phyloP scores from a whole-genome alignment of 2,113 vertebrate species.

The Mobula birostris region DNA sequence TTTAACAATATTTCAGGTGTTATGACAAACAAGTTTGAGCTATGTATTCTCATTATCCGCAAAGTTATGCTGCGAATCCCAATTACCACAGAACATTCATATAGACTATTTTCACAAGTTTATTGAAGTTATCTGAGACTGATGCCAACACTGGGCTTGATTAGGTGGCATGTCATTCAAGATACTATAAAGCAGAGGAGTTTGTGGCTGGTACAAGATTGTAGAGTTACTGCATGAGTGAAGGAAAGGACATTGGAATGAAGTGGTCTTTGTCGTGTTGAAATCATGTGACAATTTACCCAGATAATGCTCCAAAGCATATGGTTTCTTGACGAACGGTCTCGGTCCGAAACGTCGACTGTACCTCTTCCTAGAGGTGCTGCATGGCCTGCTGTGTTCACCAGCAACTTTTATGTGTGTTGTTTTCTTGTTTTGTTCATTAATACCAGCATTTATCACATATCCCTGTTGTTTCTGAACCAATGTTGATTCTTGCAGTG shows the following conservation, averaged over 20 bases:
- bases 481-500: background rate
- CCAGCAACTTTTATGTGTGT: too few relatives aligned
- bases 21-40: background rate
- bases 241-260: background rate
- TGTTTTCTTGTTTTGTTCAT: too few relatives aligned
- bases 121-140: background rate
- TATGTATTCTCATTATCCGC: background rate
- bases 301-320: background rate
- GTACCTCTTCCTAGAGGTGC: too few relatives aligned
- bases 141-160: background rate
- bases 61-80: background rate
- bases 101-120: background rate
- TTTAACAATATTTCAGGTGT: background rate
- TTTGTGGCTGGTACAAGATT: background rate
- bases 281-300: background rate
- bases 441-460: too few relatives aligned
- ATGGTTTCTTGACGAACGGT: too few relatives aligned
- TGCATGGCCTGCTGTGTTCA: too few relatives aligned
- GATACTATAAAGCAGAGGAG: background rate
- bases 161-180: background rate
- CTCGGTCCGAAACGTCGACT: too few relatives aligned
- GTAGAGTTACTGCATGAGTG: background rate
- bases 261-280: background rate
- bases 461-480: too few relatives aligned
- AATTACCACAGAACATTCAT: background rate